Percentiles rank a stretch among this genome's conserved stretches.
phyloP scores from a whole-genome alignment of 30 jellyfish, hydroid and myxozoan genomes.

The Clytia hemisphaerica region DNA sequence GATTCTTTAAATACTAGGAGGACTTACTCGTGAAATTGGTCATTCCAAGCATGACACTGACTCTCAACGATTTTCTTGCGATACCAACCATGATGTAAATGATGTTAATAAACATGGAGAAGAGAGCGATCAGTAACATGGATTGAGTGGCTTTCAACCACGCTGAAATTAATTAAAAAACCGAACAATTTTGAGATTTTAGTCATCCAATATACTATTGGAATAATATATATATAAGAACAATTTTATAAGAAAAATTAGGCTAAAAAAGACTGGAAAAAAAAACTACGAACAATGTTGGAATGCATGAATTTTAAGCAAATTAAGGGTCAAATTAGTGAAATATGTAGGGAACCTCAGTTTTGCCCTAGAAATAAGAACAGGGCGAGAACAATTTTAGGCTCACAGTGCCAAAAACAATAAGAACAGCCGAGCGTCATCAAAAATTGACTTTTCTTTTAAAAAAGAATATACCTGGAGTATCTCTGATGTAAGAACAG shows the following conservation, averaged over 20 bases:
- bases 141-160: conserved; percentile 22
- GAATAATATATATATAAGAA: no score
- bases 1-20: not conserved
- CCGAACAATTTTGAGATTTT: no score
- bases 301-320: not conserved
- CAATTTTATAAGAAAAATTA: no score
- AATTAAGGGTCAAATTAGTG: no score
- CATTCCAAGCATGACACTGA: conserved; percentile 5
- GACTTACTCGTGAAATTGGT: conserved; percentile 14
- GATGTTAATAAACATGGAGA: conserved; percentile 15
- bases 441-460: not conserved
- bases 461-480: not conserved
- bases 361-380: no score
- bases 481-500: conserved; percentile 6
- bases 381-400: not conserved
- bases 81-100: conserved; percentile 28
- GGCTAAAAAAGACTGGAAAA: not conserved
- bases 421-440: not conserved
- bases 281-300: not conserved
- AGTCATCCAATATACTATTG: no score
- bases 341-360: no score
- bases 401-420: not conserved
- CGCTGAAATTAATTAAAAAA: no score
- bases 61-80: conserved; percentile 9
- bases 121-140: conserved; percentile 7